Base-by-base conservation (phyloP, 2,113 vertebrate species). In the Xiphorhynchus elegans region DNA sequence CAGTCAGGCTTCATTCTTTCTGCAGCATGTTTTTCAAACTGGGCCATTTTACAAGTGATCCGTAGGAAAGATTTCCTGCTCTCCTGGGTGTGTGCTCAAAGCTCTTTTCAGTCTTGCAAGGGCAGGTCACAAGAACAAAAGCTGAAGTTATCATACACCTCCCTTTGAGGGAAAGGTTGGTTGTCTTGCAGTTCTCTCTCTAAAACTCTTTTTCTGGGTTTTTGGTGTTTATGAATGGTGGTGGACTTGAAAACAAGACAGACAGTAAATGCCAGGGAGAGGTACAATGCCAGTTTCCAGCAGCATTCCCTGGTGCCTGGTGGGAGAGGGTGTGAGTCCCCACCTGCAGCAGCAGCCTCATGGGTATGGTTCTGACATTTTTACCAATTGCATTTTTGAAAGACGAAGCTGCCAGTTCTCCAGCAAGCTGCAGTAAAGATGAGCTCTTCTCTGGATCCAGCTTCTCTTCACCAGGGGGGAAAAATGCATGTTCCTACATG, bases 101-200 rank as follows among this genome's bases (percentile, higher is more conserved):
- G 90, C 90, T 89, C 90, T 90, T 93, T 95, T 94, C 90, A 97
- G 77, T 73, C 90, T 62, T 90, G 69, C 93, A 95, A 96, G 93
- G 96, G 90, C 95, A 97, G 92, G 93, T 96, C 95, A 92, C 53
- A 56, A 70, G 92, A 95, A 96, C 90, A 96, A 95, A 96, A 96
- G 90, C 90, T 79, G 83, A 84, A 96, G 90, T 92, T 97, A 94
- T 84, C 93, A 26, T 86, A 78, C 1, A 8, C 69, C 46, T 93
- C 44, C 52, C 49, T 87, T 62, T 44, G 60, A 95, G 83, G 10
- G 5, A 80, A 82, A 84, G 82, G 67, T 80, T 76, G 84, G 67
- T 79, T 13, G 6, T 60, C 67, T 80, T 72, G 79, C 72, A 90
- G 31, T 33, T 81, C 44, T 81, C 50, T 67, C 86, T 87, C 73